These are phyloP conservation scores for Crocidura indochinensis DNA, from an alignment of 2,797 vertebrate genomes.

Conservation along the genomic window DNA sequence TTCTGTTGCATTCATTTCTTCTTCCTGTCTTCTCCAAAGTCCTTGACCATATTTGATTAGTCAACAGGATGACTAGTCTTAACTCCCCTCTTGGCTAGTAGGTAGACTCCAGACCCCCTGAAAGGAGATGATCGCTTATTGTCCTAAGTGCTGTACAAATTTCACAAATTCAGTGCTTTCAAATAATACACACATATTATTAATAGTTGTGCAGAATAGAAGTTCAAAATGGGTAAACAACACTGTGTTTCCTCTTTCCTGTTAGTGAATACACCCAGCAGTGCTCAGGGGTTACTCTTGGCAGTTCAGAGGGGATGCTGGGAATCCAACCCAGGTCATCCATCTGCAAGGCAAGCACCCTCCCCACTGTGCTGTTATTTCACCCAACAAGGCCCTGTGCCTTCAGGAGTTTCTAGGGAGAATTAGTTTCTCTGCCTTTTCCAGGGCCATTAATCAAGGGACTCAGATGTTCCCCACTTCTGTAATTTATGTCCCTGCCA, in stretches of 20 bases:
- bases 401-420: background rate
- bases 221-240: background rate
- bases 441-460: background rate
- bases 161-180: conserved; percentile 8
- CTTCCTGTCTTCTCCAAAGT: background rate
- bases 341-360: too few relatives aligned
- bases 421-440: conserved; percentile 1
- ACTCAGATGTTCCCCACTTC: background rate
- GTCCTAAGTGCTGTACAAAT: background rate
- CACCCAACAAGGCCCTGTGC: too few relatives aligned
- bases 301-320: too few relatives aligned
- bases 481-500: background rate
- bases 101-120: background rate
- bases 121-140: background rate
- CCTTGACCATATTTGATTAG: background rate
- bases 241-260: background rate
- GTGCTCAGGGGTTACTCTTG: too few relatives aligned
- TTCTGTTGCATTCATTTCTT: conserved; percentile 2
- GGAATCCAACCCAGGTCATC: too few relatives aligned
- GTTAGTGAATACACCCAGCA: too few relatives aligned
- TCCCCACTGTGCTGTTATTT: too few relatives aligned
- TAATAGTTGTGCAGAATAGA: background rate
- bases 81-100: background rate
- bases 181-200: background rate
- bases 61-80: conserved; percentile 17